Percentiles rank a stretch among this genome's conserved stretches.
phyloP scores from a whole-genome alignment of 2,113 vertebrate species.

The Spea multiplicata region DNA sequence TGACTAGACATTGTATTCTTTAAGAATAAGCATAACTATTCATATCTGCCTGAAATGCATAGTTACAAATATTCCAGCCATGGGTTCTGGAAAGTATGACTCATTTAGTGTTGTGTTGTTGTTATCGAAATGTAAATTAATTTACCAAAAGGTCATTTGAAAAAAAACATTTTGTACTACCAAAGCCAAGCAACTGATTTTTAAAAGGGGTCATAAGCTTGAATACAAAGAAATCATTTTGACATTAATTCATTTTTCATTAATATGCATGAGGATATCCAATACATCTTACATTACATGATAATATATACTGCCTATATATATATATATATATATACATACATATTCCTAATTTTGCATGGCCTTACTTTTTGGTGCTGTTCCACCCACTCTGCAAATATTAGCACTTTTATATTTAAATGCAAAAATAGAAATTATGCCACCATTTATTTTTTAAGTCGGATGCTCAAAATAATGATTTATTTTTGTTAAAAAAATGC shows the following conservation, averaged over 20 bases:
- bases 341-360: too few relatives aligned
- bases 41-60: background rate
- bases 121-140: background rate
- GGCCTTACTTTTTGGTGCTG: too few relatives aligned
- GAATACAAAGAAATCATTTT: background rate
- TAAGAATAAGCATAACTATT: background rate
- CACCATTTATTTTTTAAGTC: too few relatives aligned
- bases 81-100: background rate
- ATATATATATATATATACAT: too few relatives aligned
- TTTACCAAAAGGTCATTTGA: background rate
- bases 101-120: background rate
- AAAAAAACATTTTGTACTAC: background rate
- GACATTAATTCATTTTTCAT: background rate
- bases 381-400: too few relatives aligned
- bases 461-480: too few relatives aligned
- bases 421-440: too few relatives aligned
- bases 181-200: background rate
- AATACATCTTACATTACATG: background rate
- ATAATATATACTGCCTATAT: too few relatives aligned
- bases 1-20: background rate
- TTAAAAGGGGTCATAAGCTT: background rate
- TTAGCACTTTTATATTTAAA: too few relatives aligned
- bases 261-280: background rate
- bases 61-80: background rate
- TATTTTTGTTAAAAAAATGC: too few relatives aligned